Base-by-base conservation (phyloP, 2,888 invertebrate species). In the Gastrophysa polygoni region DNA sequence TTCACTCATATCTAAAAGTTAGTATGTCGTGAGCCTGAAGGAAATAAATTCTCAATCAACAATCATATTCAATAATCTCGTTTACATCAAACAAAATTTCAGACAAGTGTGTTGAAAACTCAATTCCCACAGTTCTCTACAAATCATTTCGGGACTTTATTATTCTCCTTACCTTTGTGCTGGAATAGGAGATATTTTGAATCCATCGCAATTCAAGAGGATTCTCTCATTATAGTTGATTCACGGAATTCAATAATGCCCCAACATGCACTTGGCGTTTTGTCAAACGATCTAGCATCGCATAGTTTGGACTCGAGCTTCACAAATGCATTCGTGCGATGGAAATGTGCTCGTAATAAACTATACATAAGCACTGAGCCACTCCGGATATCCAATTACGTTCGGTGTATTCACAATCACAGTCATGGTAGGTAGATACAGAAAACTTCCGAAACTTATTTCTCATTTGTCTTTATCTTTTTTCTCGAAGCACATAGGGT, bases 171-270 rank as follows among this genome's bases (percentile, higher is more conserved):
- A n/a, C n/a, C n/a, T n/a, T n/a, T n/a, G n/a, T n/a, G 24, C 7
- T 24, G 24, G 7, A 3, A 3, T 5, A 24, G 3, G 24, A 24
- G 7, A 24, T 7, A 24, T 7, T 7, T 7, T 24, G 10, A 24
- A 21, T n/a, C 48, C 21, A 48, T 48, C 11, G 21, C n/a, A n/a
- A 38, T 57, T 58, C 29, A 57, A 50, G 47, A 51, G 47, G 50
- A 64, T 56, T 60, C 57, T 51, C 59, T 68, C 64, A 68, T 68
- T 68, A 62, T 54, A 48, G 62, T 14, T 62, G 62, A 64, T 66
- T 66, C 62, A 66, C 64, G 58, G 64, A 60, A 64, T 68, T 66
- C 66, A 68, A 68, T 68, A 68, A 66, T 66, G 64, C 66, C 59
- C 51, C 58, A 59, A 68, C 68, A 68, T 64, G 66, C 68, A 64